Conservation (phyloP, 2,888 invertebrate genomes). For the Branchellion lobata region DNA sequence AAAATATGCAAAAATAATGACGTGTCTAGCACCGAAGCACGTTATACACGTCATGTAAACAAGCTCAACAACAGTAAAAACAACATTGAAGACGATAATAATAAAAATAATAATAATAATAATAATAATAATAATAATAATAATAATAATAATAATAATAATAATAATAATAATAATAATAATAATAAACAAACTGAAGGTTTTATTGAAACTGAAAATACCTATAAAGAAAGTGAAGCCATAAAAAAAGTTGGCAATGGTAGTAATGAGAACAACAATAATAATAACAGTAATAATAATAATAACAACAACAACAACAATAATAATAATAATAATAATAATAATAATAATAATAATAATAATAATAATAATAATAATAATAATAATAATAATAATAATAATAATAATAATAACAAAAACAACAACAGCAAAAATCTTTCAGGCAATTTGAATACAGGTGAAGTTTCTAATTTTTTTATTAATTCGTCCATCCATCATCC, state of each 20-base stretch:
- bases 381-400: background rate
- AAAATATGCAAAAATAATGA: no score
- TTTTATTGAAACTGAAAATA: background rate
- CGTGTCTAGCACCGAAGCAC: no score
- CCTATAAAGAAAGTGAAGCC: background rate
- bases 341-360: background rate
- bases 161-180: background rate
- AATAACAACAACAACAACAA: no score
- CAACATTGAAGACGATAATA: no score
- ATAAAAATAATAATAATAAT: background rate
- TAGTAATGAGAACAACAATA: background rate
- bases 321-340: background rate
- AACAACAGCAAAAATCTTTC: no score
- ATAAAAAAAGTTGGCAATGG: background rate
- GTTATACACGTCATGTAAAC: no score
- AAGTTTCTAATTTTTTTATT: no score
- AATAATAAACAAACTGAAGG: background rate
- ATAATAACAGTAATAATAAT: no score
- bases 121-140: background rate
- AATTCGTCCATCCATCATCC: no score
- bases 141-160: constrained; percentile 10
- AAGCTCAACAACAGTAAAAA: no score
- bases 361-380: background rate
- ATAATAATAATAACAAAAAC: constrained; percentile 31
- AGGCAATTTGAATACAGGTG: no score